Evolutionary conservation across 1,140 invertebrate species (phyloP), one percentile per base, ranked within the genome.

Genomic region (Pseudomyrmex concolor): DNA sequence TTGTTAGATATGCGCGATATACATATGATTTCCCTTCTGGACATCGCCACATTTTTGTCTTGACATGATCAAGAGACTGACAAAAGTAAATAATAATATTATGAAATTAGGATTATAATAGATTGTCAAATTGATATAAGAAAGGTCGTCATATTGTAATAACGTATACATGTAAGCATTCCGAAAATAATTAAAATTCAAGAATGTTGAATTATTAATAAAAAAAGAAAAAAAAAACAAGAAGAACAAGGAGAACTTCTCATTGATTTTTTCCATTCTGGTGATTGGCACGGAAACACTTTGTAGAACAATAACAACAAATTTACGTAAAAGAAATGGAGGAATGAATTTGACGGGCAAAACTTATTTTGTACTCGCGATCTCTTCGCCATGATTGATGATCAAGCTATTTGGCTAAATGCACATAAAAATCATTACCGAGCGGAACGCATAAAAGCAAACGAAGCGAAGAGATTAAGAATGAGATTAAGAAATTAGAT

Each of bases 281-380:
- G 0, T 7, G 5, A n/a, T 62, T 12, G 45, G 19, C 17, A 45
- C 5, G 5, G 7, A 34, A 9, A 60, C 17, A 1, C 4, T 73
- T 55, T 19, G 62, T 62, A 62, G 25, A 73, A 73, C 4, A 62
- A 1, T 60, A 4, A 60, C 10, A 60, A 50, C 19, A 74, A 48
- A 12, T 25, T 0, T 62, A 45, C 2, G 5, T 48, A 34, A 8
- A 0, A 50, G 15, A 17, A 34, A 34, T 34, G 5, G 34, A 50
- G 15, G 13, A 34, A 34, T 34, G 5, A 5, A 34, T 34, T 34
- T 34, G 5, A 34, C 34, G 34, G 34, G 34, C 34, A 34, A 73
- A n/a, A 5, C 22, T 73, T 73, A 73, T 48, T n/a, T 3, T 25
- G 12, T 51, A 51, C 50, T 51, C 43, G n/a, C 43, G 48, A 48